These are phyloP conservation scores for Heterohyrax brucei DNA, from an alignment of 2,797 vertebrate genomes.

Conservation along the genomic window DNA sequence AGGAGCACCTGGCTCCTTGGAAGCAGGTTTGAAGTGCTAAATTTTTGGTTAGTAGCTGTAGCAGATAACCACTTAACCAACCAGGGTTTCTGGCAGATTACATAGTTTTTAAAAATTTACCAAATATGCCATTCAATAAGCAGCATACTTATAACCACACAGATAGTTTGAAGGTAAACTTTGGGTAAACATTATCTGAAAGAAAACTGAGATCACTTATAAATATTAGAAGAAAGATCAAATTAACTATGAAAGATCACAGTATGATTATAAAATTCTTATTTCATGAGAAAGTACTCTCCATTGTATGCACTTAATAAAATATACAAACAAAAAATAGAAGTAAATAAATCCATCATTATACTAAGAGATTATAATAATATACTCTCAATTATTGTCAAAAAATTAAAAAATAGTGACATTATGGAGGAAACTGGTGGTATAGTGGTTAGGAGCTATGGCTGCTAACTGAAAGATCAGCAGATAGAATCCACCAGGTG, in stretches of 20 bases:
- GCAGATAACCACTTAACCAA: too few species aligned
- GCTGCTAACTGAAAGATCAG: too few species aligned
- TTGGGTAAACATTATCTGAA: not conserved
- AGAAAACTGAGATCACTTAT: not conserved
- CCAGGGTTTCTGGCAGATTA: too few species aligned
- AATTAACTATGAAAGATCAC: not conserved
- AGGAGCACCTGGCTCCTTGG: too few species aligned
- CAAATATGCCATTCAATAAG: not conserved
- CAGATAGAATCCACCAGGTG: too few species aligned
- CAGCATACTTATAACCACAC: not conserved
- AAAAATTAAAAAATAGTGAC: not conserved
- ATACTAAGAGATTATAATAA: not conserved
- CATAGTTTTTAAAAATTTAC: not conserved
- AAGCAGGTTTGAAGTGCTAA: too few species aligned
- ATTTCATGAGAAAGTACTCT: slow-evolving; percentile 15
- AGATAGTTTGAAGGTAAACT: slow-evolving; percentile 1
- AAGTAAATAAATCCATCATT: not conserved
- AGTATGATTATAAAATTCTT: slow-evolving; percentile 9
- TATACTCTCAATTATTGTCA: not conserved
- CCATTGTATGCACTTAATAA: not conserved
- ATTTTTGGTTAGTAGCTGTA: too few species aligned
- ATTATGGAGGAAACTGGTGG: not conserved
- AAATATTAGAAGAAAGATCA: slow-evolving; percentile 20
- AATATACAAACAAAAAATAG: slow-evolving; percentile 15
- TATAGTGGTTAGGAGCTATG: too few species aligned